Evolutionary conservation across 2,888 invertebrate genomes (phyloP), one percentile per base, ranked within the genome.

Genomic region (Synergus laeviventris): DNA sequence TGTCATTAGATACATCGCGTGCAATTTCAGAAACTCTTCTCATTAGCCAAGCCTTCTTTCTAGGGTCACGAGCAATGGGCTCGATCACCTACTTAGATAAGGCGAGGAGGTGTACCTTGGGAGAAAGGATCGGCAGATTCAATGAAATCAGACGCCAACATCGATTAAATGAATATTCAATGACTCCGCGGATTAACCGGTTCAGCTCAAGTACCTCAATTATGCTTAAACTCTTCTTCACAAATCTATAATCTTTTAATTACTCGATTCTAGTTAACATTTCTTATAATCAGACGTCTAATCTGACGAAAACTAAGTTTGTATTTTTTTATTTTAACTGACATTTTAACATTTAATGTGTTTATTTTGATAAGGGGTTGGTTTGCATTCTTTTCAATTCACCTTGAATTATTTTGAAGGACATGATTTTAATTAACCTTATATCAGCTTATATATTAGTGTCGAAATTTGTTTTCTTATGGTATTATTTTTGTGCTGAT

Each of bases 41-140:
- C 66, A 66, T 66, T 66, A 66, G 66, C 66, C 66, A 45, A 66
- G 66, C 66, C 66, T 66, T 31, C 45, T 49, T 66, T 66, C 66
- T 66, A 45, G 24, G 66, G 66, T 66, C 66, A 66, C 45, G 66
- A 66, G 66, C 45, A 66, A 49, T 42, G 66, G 66, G 66, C 66
- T 64, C 42, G 64, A 39, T 64, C 64, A 39, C 42, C 64, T 66
- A 66, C 66, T 66, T 66, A 66, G 66, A 45, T 31, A 39, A 62
- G 62, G 66, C 45, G 45, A 66, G 21, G 42, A n/a, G 31, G 62
- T 62, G 62, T 62, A 62, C 38, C 18, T 38, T 62, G 62, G 62
- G 62, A 62, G 38, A 62, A 62, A 62, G 62, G 62, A 62, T 62
- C 39, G 62, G 62, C 62, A 39, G 18, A 62, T 62, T 62, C 66